phyloP scores from a whole-genome alignment of 2,797 vertebrate species.

The Rachycentron canadum region DNA sequence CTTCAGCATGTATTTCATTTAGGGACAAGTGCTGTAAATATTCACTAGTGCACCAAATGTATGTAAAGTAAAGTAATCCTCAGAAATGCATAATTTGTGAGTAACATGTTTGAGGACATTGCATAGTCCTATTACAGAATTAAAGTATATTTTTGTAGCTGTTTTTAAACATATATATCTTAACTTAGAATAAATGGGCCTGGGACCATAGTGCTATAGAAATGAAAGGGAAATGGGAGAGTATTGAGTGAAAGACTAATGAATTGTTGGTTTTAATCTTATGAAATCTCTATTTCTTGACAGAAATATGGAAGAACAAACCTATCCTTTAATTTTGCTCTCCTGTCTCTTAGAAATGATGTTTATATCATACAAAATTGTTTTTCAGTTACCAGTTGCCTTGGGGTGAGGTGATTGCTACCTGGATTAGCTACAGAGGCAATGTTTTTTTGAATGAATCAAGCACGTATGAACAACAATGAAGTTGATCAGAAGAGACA shows the following conservation, averaged over 20 bases:
- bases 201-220: too few species aligned
- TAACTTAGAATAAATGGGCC: background rate
- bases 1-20: background rate
- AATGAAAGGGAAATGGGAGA: too few species aligned
- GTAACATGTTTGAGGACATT: background rate
- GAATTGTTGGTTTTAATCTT: background rate
- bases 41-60: background rate
- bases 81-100: background rate
- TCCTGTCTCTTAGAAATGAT: background rate
- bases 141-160: background rate
- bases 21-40: background rate
- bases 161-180: background rate
- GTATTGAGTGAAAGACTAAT: background rate
- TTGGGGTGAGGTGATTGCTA: too few species aligned
- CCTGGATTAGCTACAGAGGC: too few species aligned
- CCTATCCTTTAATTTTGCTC: background rate
- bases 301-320: too few species aligned
- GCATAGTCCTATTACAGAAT: background rate
- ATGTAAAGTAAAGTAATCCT: background rate
- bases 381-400: too few species aligned
- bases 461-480: background rate
- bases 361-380: too few species aligned
- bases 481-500: background rate
- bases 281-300: too few species aligned
- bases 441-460: too few species aligned